These are phyloP conservation scores for Brevimyrus niger DNA, from an alignment of 2,113 vertebrate genomes.

Conservation along the genomic window DNA sequence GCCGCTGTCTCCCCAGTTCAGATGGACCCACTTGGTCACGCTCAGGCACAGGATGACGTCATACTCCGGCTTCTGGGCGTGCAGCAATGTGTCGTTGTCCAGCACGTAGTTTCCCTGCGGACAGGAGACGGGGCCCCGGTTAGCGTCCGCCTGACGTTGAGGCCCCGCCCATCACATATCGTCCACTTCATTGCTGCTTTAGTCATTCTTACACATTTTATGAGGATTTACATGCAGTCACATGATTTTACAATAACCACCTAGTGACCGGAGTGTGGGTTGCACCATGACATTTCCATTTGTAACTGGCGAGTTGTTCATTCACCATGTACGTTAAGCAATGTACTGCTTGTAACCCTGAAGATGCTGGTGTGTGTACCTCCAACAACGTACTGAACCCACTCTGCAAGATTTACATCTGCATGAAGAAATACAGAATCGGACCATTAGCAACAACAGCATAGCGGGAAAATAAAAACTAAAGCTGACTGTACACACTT, in stretches of 20 bases:
- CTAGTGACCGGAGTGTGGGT: not conserved
- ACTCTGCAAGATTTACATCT: not conserved
- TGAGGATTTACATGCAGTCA: not conserved
- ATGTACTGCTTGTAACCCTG: not conserved
- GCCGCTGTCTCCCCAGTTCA: conserved; percentile 83
- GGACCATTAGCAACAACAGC: not conserved
- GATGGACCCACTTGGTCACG: conserved; percentile 85
- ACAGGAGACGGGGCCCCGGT: not conserved
- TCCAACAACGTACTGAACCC: not conserved
- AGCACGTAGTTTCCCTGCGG: conserved; percentile 79
- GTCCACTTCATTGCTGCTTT: not conserved
- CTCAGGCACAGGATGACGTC: conserved; percentile 84
- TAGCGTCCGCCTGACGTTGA: not conserved
- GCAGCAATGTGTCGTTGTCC: conserved; percentile 67
- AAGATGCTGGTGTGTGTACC: not conserved
- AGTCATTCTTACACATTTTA: not conserved
- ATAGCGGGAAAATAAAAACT: not conserved
- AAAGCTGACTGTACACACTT: not conserved
- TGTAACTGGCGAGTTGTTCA: not conserved
- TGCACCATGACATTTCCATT: not conserved
- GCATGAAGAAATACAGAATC: not conserved
- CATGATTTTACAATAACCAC: not conserved
- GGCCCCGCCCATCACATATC: not conserved
- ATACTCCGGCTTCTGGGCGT: conserved; percentile 72
- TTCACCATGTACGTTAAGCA: not conserved